phyloP scores from a whole-genome alignment of 2,113 vertebrate genomes.

The Gopherus flavomarginatus region DNA sequence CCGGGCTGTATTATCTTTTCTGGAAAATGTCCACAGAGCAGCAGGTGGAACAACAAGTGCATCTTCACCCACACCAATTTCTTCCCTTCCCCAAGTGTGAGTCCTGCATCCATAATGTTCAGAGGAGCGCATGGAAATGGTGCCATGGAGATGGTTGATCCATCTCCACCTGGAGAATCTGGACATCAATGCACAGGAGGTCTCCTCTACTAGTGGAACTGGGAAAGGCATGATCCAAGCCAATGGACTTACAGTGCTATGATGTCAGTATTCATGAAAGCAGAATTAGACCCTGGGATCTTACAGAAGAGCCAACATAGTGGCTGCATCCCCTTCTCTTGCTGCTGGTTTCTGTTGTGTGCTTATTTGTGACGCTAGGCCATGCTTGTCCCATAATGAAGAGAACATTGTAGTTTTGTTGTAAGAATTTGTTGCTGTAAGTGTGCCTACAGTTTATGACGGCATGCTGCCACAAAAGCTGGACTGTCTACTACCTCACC shows the following conservation, averaged over 20 bases:
- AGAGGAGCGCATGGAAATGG: not conserved
- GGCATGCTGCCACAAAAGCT: accelerated
- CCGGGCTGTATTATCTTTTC: not conserved
- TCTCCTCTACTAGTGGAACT: not conserved
- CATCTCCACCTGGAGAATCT: not conserved
- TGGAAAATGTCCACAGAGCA: not conserved
- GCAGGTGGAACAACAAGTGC: not conserved
- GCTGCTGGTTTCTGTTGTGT: not conserved
- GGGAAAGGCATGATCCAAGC: not conserved
- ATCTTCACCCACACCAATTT: not conserved
- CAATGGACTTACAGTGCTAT: not conserved
- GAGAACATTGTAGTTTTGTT: not conserved
- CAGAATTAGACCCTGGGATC: not conserved
- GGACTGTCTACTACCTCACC: not conserved
- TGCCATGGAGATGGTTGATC: not conserved
- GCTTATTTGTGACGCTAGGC: not conserved
- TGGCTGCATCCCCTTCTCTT: not conserved
- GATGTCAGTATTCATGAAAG: not conserved
- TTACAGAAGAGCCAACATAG: not conserved
- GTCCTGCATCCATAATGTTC: not conserved
- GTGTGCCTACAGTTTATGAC: not conserved
- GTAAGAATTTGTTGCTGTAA: not conserved
- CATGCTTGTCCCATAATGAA: not conserved
- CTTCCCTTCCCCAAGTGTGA: not conserved
- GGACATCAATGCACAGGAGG: not conserved